Evolutionary conservation across 1,140 invertebrate species (phyloP), one percentile per base, ranked within the genome.

Genomic region (Zaprionus ornatus): DNA sequence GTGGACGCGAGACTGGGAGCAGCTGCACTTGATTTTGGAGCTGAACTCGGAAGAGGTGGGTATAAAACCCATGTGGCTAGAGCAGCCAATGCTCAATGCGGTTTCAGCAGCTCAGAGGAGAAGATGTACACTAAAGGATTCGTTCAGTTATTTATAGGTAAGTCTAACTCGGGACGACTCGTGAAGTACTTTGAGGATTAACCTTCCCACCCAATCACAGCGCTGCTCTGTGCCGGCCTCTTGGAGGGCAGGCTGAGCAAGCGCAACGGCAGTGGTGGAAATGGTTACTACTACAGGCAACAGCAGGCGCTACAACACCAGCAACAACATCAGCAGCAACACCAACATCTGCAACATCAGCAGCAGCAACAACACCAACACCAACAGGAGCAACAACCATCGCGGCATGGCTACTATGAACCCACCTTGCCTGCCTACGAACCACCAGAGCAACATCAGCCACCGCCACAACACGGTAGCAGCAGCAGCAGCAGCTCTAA

Each of bases 251-350:
- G 90, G 15, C 75, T 91, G 42, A 77, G 86, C 73, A 91, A 91
- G 50, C 77, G 90, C 4, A 82, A 86, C 65, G 86, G 85, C 32
- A 87, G 78, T 77, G 85, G 90, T 75, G 90, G 90, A 12, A 45
- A 45, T 9, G 40, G 45, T 7, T 91, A 91, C 45, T 88, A 90
- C 40, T 91, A 91, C 25, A 73, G 86, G 2, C 67, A 76, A 27
- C 61, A 32, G 40, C 71, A 73, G 32, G 35, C 35, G 12, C 35
- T 15, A 83, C 73, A 91, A 87, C 50, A 75, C 85, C 7, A 80
- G 77, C 68, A 84, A 76, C 40, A 87, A 76, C n/a, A 64, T 15
- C 57, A 62, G 2, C 45, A 91, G 17, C 72, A 84, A 2, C 67
- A 76, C 21, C 61, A 32, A 32, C 70, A 74, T 12, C 54, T 12